Conservation (phyloP, 30 jellyfish, hydroid and myxozoan species). For the Pelagia noctiluca region DNA sequence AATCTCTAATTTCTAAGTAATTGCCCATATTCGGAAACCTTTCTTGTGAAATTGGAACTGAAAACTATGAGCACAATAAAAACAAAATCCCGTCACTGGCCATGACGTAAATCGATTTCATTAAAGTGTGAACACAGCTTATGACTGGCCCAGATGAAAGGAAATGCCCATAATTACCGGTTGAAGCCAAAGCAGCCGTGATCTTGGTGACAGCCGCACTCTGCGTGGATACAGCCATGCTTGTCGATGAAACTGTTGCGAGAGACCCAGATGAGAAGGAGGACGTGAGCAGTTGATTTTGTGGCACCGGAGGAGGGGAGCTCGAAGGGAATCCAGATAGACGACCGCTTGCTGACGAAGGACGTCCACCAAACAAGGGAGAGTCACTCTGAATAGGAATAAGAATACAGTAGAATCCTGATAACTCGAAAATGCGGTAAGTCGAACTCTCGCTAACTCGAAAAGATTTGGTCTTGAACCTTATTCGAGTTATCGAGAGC, state of each 20-base stretch:
- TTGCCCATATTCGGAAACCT: too few relatives aligned
- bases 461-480: background rate
- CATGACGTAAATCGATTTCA: background rate
- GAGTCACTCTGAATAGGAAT: constrained; percentile 45
- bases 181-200: constrained; percentile 10
- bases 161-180: constrained; percentile 22
- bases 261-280: constrained; percentile 49
- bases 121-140: background rate
- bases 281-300: constrained; percentile 51
- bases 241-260: constrained; percentile 32
- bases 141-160: background rate
- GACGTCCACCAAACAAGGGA: constrained; percentile 70
- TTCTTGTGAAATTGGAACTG: too few relatives aligned
- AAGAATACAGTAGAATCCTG: background rate
- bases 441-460: too few relatives aligned
- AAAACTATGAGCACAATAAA: too few relatives aligned
- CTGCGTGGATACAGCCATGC: constrained; percentile 41
- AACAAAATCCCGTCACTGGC: too few relatives aligned
- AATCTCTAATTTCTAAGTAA: too few relatives aligned
- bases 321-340: constrained; percentile 58
- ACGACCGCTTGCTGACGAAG: constrained; percentile 42
- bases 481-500: too few relatives aligned
- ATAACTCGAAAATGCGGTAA: too few relatives aligned
- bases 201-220: constrained; percentile 31
- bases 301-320: constrained; percentile 63